Evolutionary conservation across 2,888 invertebrate species (phyloP), one percentile per base, ranked within the genome.

Genomic region (Polydrusus pterygomalis): DNA sequence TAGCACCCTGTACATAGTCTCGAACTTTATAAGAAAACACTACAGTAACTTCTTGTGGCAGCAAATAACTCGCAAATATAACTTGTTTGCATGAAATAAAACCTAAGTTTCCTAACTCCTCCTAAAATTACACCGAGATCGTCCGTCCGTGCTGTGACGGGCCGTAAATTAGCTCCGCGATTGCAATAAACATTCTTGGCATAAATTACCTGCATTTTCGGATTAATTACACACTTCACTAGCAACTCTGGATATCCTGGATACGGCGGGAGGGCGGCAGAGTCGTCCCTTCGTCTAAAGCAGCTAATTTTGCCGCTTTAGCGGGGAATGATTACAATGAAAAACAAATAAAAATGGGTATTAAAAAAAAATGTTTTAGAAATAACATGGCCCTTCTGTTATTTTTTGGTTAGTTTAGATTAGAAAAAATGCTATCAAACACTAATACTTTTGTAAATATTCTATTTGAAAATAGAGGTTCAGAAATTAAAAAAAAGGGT

Each of bases 161-260:
- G 84, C 84, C 86, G 86, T 88, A 88, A 87, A 87, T 88, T 88
- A 87, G 86, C 86, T 86, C 83, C 84, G 83, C 84, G 84, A 84
- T 84, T 86, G 87, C 87, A 87, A 87, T 87, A 87, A 88, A 88
- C 87, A 87, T 87, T 87, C 87, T 85, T 83, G 83, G 86, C 87
- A 88, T 87, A 88, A 88, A 88, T 88, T 87, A 88, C 87, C 87
- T 87, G 87, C 87, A 87, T 87, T 87, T 87, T 87, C 86, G 86
- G 87, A 87, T 87, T 87, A 87, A 87, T 87, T 87, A 87, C 85
- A 87, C 87, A 87, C 87, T 87, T 87, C 87, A 86, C 86, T 86
- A 85, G 86, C 85, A 84, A 84, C 84, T 84, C 84, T 80, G 79
- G 84, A 82, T 82, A 18, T 74, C 73, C 60, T 56, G 73, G 64